Base-by-base conservation (phyloP, 2,888 invertebrate genomes). In the Nowickia ferox region DNA sequence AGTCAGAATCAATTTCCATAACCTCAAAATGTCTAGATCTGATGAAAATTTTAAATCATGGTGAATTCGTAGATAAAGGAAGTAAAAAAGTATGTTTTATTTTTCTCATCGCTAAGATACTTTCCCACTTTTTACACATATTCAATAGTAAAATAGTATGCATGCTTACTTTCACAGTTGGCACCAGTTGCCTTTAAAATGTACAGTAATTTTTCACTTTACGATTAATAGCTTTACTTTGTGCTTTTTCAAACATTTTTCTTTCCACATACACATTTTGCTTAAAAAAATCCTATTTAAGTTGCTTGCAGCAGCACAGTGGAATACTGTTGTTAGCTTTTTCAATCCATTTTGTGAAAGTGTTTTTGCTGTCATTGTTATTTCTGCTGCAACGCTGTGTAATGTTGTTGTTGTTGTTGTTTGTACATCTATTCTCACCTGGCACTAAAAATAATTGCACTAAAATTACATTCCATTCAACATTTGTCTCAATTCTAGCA, bases 361-460 rank as follows among this genome's bases (percentile, higher is more conserved):
- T 53, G 4, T 30, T 66, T 22, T 4, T 42, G 2, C 53, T 65
- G 1, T n/a, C 42, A 13, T 40, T 69, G 9, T 65, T 53, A 30
- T 30, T 30, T 30, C 30, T 30, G 44, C 53, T 65, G n/a, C 46
- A 30, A 61, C 30, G 63, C 57, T 4, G 1, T 38, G 15, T 55
- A 38, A 69, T 42, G 42, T 48, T 77, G 63, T 71, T 71, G 9
- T 69, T 71, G 42, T 48, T 77, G 63, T 71, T 71, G 9, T 69
- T 71, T 13, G 48, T 42, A 55, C 69, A 53, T 65, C 53, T 66
- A 55, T 77, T 84, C 81, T 72, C 72, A 84, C 84, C 84, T 84
- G 84, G 44, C 81, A 84, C 76, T 84, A 68, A 77, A 84, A 84
- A 77, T 84, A 84, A 84, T 84, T 84, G 84, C 84, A 77, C 76